phyloP scores from a whole-genome alignment of 37 sponge, comb jelly and placozoan species.

The Beroe ovata region DNA sequence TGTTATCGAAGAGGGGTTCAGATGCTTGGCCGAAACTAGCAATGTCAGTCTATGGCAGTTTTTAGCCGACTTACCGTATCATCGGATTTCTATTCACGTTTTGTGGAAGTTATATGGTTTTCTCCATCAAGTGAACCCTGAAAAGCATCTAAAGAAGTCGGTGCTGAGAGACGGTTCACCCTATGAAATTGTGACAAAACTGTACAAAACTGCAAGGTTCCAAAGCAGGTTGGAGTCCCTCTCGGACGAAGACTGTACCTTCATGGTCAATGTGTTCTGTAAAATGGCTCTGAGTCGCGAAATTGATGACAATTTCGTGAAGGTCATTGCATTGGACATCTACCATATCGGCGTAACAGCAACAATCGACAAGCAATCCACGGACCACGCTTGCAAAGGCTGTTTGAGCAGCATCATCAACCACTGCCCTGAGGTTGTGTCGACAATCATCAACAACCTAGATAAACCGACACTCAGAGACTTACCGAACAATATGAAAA shows the following conservation, averaged over 20 bases:
- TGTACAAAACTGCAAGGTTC: conserved; percentile 54
- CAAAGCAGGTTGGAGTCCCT: conserved; percentile 25
- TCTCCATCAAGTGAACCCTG: conserved; percentile 72
- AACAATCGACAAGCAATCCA: conserved; percentile 34
- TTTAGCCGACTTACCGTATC: conserved; percentile 94
- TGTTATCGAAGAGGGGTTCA: conserved; percentile 58
- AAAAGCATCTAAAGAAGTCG: conserved; percentile 1
- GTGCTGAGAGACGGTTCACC: neutral
- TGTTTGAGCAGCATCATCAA: conserved; percentile 53
- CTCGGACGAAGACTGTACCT: conserved; percentile 61
- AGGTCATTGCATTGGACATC: conserved; percentile 48
- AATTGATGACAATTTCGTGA: conserved; percentile 33
- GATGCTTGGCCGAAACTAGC: conserved; percentile 57
- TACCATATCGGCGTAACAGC: conserved; percentile 53
- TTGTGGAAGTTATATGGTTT: conserved; percentile 88
- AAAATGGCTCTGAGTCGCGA: conserved; percentile 42
- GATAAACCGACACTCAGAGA: conserved; percentile 51
- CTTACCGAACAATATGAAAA: conserved; percentile 25
- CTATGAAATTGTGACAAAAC: conserved; percentile 62
- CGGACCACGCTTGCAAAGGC: conserved; percentile 41
- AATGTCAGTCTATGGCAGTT: conserved; percentile 85
- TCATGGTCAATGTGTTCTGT: conserved; percentile 52
- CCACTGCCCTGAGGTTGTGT: conserved; percentile 47
- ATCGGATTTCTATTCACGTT: conserved; percentile 73
- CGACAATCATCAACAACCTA: conserved; percentile 16